phyloP scores from a whole-genome alignment of 2,113 vertebrate species.

The Pangasianodon gigas region DNA sequence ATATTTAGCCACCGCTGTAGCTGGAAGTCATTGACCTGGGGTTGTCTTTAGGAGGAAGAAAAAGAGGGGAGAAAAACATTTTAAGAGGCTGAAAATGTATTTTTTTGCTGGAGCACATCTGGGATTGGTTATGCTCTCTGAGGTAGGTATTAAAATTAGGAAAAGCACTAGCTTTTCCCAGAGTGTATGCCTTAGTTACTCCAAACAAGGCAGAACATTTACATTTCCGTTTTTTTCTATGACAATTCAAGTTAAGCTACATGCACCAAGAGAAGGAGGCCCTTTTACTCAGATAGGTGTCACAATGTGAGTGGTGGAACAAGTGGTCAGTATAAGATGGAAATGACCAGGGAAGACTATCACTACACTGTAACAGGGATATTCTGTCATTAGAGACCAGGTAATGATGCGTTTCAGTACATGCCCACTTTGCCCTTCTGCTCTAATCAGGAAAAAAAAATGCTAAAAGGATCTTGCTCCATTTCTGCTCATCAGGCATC shows the following conservation, averaged over 20 bases:
- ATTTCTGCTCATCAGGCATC: slow-evolving; percentile 39
- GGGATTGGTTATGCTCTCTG: slow-evolving; percentile 62
- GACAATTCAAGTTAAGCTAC: slow-evolving; percentile 40
- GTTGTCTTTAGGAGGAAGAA: slow-evolving; percentile 46
- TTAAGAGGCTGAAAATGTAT: slow-evolving; percentile 61
- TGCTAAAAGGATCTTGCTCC: slow-evolving; percentile 33
- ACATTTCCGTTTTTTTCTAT: slow-evolving; percentile 53
- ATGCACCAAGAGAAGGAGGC: slow-evolving; percentile 8
- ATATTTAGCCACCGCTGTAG: slow-evolving; percentile 50
- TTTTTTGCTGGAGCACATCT: slow-evolving; percentile 62
- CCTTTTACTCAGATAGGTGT: slow-evolving; percentile 43
- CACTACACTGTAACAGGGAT: not conserved
- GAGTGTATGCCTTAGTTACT: slow-evolving; percentile 58
- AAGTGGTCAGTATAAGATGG: not conserved
- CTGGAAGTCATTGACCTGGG: slow-evolving; percentile 58
- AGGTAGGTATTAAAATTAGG: slow-evolving; percentile 66
- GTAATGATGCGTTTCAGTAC: slow-evolving; percentile 33
- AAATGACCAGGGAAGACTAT: not conserved
- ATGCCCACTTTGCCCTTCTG: slow-evolving; percentile 11
- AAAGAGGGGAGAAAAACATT: slow-evolving; percentile 42
- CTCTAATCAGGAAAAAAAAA: slow-evolving; percentile 25
- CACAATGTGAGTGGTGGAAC: not conserved
- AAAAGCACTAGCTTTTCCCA: slow-evolving; percentile 62
- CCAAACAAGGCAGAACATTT: slow-evolving; percentile 65
- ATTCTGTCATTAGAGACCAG: slow-evolving; percentile 25